Evolutionary conservation across 2,113 vertebrate species (phyloP).

Genomic region (Rousettus leschenaultii): DNA sequence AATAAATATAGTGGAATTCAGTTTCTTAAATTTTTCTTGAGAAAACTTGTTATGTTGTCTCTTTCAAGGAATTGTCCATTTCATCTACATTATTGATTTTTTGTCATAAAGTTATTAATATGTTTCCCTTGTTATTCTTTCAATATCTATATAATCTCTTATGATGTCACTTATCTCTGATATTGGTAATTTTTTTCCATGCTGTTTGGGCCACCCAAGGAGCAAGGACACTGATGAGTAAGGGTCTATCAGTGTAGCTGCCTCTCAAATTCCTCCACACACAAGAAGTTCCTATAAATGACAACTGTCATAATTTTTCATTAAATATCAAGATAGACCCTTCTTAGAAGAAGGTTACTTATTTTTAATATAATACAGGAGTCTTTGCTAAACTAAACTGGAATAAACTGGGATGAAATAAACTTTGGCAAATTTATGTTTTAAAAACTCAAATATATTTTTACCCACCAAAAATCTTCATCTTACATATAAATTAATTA

Average conservation of each 20-base stretch:
- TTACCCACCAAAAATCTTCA: background rate
- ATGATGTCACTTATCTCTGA: background rate
- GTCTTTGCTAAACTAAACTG: background rate
- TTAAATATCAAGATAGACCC: background rate
- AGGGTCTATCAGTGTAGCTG: background rate
- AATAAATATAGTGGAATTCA: background rate
- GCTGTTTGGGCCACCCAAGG: background rate
- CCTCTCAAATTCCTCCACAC: background rate
- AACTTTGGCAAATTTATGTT: background rate
- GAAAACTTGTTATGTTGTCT: background rate
- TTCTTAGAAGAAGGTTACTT: background rate
- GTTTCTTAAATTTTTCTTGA: background rate
- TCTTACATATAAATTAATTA: background rate
- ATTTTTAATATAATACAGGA: background rate
- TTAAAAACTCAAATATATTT: background rate
- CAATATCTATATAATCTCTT: background rate
- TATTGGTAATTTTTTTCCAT: background rate
- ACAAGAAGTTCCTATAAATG: background rate
- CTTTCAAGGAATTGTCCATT: background rate
- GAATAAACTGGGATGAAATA: background rate
- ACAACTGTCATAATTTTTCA: background rate
- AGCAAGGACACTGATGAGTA: background rate
- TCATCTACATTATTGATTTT: background rate
- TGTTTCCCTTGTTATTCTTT: background rate
- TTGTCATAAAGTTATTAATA: background rate